Percentiles rank a stretch among this genome's conserved stretches.
Conservation (phyloP, 2,797 vertebrate genomes). For the Megalops cyprinoides region DNA sequence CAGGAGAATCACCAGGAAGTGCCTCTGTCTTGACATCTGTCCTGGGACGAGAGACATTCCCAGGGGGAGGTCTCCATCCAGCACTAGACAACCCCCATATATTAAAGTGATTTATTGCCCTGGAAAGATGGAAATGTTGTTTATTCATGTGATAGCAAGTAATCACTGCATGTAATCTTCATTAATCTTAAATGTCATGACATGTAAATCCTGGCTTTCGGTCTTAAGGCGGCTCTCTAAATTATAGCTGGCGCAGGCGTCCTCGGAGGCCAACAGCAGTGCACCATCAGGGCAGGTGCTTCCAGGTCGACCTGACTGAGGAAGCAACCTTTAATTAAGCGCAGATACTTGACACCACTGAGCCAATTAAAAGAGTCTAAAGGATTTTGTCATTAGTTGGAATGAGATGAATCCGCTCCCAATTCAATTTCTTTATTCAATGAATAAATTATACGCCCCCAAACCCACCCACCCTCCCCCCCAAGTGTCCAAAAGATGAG, state of each 20-base stretch:
- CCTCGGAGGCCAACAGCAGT: background rate
- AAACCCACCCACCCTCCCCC: background rate
- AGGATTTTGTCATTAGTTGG: slow-evolving; percentile 65
- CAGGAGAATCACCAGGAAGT: background rate
- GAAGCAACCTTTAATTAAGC: slow-evolving; percentile 21
- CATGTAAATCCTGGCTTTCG: slow-evolving; percentile 20
- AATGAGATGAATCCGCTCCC: slow-evolving; percentile 43
- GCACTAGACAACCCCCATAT: background rate
- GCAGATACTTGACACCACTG: slow-evolving; percentile 59
- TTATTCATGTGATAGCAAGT: slow-evolving; percentile 20
- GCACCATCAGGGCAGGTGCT: background rate
- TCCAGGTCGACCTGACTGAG: background rate
- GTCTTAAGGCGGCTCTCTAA: background rate
- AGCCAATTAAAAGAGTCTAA: slow-evolving; percentile 63
- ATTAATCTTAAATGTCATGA: slow-evolving; percentile 15
- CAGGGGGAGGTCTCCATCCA: background rate
- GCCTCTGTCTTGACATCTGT: slow-evolving; percentile 7
- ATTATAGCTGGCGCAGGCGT: background rate
- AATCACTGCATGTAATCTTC: slow-evolving; percentile 7
- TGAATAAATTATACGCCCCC: slow-evolving; percentile 64
- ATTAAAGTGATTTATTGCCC: slow-evolving; percentile 10
- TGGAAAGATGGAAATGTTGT: slow-evolving; percentile 1
- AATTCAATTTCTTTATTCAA: slow-evolving; percentile 63
- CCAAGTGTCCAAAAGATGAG: background rate
- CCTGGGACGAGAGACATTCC: background rate